phyloP scores from a whole-genome alignment of 1,140 invertebrate species.

The Calephelis nemesis region DNA sequence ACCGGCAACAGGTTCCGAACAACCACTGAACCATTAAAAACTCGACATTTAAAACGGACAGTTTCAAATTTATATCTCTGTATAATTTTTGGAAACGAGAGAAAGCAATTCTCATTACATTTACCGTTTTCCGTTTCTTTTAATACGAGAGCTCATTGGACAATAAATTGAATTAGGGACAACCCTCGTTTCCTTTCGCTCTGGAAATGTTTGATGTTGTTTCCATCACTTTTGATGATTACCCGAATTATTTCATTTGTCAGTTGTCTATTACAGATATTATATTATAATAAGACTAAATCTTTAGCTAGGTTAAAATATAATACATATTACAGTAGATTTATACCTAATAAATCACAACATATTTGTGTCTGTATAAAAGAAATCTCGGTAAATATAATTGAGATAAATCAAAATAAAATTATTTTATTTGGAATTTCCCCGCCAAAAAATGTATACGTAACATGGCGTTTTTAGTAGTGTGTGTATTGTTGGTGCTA shows the following conservation, averaged over 20 bases:
- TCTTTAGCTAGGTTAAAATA: too few species aligned
- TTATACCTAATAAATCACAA: too few species aligned
- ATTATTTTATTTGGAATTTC: too few species aligned
- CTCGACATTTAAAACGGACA: neutral
- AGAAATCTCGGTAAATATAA: too few species aligned
- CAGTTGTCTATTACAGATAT: too few species aligned
- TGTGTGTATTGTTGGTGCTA: too few species aligned
- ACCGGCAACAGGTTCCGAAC: neutral
- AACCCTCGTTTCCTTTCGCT: conserved; percentile 12
- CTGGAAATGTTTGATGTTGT: conserved; percentile 8
- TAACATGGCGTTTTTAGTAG: too few species aligned
- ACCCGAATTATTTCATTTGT: conserved; percentile 7
- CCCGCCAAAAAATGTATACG: too few species aligned
- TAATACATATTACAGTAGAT: too few species aligned
- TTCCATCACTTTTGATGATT: conserved; percentile 12
- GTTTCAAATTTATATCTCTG: neutral
- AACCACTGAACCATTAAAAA: neutral
- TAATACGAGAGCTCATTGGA: conserved; percentile 10
- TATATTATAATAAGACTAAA: too few species aligned
- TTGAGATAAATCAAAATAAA: too few species aligned
- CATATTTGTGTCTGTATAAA: too few species aligned
- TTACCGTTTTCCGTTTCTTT: conserved; percentile 11
- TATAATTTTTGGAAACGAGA: neutral
- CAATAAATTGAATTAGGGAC: conserved; percentile 13
- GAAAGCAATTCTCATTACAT: conserved; percentile 8